These are phyloP conservation scores for Helobdella robusta DNA, from an alignment of 2,888 invertebrate species.

Conservation along the genomic window DNA sequence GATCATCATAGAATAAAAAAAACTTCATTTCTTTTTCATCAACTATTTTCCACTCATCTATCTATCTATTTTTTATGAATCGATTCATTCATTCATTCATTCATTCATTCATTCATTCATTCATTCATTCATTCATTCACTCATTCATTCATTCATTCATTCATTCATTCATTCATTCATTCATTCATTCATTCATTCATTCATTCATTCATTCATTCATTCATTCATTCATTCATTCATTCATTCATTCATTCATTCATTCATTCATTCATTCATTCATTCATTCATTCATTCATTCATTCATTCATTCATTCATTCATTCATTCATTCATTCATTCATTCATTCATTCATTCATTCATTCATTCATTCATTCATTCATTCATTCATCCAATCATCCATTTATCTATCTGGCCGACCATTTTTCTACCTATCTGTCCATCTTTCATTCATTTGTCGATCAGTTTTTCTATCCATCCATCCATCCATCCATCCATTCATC, in stretches of 20 bases:
- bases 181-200: background rate
- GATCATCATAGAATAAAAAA: too few relatives aligned
- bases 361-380: background rate
- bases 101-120: background rate
- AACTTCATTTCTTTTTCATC: too few relatives aligned
- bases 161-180: too few relatives aligned
- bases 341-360: background rate
- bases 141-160: background rate
- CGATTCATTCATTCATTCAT: conserved; percentile 5
- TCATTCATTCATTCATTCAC: background rate
- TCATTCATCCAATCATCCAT: background rate
- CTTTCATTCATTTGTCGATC: background rate
- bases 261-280: background rate
- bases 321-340: background rate
- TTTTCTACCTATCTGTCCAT: background rate
- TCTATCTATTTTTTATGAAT: too few relatives aligned
- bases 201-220: background rate
- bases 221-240: background rate
- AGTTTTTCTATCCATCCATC: background rate
- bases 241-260: background rate
- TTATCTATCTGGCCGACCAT: background rate
- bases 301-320: background rate
- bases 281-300: background rate
- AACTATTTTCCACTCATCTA: too few relatives aligned
- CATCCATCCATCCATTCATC: background rate